Evolutionary conservation across 1,140 invertebrate genomes (phyloP).

Genomic region (Drosophila kurseongensis): DNA sequence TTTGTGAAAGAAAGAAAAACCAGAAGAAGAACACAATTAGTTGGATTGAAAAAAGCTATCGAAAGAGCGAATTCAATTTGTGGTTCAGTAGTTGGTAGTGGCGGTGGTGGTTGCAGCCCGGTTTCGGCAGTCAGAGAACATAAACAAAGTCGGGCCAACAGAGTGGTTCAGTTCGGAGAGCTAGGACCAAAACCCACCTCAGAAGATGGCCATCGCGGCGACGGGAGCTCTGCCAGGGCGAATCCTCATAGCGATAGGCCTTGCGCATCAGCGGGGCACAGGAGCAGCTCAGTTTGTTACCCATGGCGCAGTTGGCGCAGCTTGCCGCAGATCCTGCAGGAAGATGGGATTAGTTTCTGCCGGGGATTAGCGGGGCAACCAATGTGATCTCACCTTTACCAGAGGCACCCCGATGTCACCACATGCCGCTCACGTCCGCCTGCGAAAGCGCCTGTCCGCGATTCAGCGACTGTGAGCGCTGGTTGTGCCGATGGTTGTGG

Average conservation of each 20-base stretch:
- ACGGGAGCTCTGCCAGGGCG: slow-evolving; percentile 94
- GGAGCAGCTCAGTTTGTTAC: slow-evolving; percentile 97
- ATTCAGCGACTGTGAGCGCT: slow-evolving; percentile 89
- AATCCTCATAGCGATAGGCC: slow-evolving; percentile 96
- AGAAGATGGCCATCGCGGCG: slow-evolving; percentile 95
- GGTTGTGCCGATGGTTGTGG: slow-evolving; percentile 86
- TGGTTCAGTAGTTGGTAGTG: slow-evolving; percentile 43
- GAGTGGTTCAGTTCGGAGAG: neutral
- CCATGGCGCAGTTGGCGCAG: slow-evolving; percentile 89
- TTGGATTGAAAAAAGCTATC: slow-evolving; percentile 68
- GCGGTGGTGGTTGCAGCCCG: slow-evolving; percentile 17
- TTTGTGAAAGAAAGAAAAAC: slow-evolving; percentile 77
- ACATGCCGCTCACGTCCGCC: slow-evolving; percentile 88
- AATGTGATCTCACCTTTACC: slow-evolving; percentile 84
- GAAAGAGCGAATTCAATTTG: slow-evolving; percentile 76
- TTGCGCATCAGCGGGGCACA: slow-evolving; percentile 97
- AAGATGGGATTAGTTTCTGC: neutral
- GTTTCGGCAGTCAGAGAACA: slow-evolving; percentile 54
- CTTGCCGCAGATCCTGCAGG: slow-evolving; percentile 70
- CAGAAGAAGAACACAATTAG: slow-evolving; percentile 80
- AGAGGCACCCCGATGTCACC: slow-evolving; percentile 90
- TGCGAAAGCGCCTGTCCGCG: slow-evolving; percentile 88
- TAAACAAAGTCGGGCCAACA: slow-evolving; percentile 41
- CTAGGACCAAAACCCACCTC: slow-evolving; percentile 87
- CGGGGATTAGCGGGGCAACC: neutral